phyloP scores from a whole-genome alignment of 2,113 vertebrate species.

The Syngnathus typhle region DNA sequence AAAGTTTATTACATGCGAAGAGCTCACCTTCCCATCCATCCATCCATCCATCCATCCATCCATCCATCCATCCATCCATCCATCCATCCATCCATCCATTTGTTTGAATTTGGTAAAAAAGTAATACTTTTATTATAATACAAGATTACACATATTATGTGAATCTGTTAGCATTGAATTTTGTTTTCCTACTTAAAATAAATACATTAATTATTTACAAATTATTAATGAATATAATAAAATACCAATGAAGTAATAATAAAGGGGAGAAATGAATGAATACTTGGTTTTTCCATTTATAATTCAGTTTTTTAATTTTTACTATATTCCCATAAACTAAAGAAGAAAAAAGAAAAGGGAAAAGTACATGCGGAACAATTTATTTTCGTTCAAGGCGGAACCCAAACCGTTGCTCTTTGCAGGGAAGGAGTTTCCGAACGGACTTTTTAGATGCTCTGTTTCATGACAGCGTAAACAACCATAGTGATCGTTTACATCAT shows the following conservation, averaged over 20 bases:
- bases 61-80: too few relatives aligned
- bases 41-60: too few relatives aligned
- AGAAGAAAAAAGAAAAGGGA: background rate
- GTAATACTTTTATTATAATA: background rate
- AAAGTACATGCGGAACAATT: background rate
- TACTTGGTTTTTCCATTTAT: too few relatives aligned
- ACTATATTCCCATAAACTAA: too few relatives aligned
- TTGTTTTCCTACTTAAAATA: background rate
- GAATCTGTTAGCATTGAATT: background rate
- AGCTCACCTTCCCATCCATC: too few relatives aligned
- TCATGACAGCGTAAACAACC: constrained; percentile 23
- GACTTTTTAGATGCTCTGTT: constrained; percentile 36
- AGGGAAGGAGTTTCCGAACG: constrained; percentile 45
- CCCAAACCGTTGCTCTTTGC: background rate
- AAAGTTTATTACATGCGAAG: background rate
- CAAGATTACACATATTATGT: background rate
- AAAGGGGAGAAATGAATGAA: background rate
- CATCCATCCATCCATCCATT: too few relatives aligned
- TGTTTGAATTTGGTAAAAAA: too few relatives aligned
- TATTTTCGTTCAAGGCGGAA: constrained; percentile 30
- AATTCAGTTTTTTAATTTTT: too few relatives aligned
- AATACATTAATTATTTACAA: background rate
- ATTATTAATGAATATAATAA: background rate
- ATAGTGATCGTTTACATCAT: constrained; percentile 47
- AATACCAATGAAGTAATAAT: background rate